Percentiles rank a stretch among this genome's conserved stretches.
phyloP scores from a whole-genome alignment of 2,797 vertebrate genomes.

The Poecilia picta region DNA sequence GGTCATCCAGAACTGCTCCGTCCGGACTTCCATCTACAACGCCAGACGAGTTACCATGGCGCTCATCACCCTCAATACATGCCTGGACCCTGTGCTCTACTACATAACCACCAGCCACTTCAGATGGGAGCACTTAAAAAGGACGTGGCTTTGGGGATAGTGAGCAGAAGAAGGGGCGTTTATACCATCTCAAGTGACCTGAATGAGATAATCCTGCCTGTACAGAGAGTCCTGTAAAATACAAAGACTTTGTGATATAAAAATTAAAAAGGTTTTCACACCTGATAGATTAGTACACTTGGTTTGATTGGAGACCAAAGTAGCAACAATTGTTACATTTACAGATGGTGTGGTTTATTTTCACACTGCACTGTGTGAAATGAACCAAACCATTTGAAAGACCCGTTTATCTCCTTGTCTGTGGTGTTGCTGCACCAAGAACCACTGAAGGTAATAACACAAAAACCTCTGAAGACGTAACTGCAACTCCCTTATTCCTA shows the following conservation, averaged over 20 bases:
- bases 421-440: too few species aligned
- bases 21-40: constrained; percentile 59
- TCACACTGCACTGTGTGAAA: too few species aligned
- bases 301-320: too few species aligned
- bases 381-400: too few species aligned
- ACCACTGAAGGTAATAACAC: too few species aligned
- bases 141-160: constrained; percentile 25
- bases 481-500: too few species aligned
- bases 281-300: too few species aligned
- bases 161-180: constrained; percentile 49
- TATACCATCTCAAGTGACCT: constrained; percentile 68
- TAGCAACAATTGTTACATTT: too few species aligned
- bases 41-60: constrained; percentile 79
- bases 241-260: not conserved
- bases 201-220: too few species aligned
- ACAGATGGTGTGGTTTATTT: too few species aligned
- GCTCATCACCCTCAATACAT: constrained; percentile 84
- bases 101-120: constrained; percentile 79
- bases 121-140: constrained; percentile 53
- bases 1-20: constrained; percentile 42
- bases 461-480: too few species aligned
- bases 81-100: constrained; percentile 86
- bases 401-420: too few species aligned
- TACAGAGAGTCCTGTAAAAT: not conserved
- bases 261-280: not conserved